Conservation (phyloP, 2,113 vertebrate genomes). For the Paramormyrops kingsleyae region DNA sequence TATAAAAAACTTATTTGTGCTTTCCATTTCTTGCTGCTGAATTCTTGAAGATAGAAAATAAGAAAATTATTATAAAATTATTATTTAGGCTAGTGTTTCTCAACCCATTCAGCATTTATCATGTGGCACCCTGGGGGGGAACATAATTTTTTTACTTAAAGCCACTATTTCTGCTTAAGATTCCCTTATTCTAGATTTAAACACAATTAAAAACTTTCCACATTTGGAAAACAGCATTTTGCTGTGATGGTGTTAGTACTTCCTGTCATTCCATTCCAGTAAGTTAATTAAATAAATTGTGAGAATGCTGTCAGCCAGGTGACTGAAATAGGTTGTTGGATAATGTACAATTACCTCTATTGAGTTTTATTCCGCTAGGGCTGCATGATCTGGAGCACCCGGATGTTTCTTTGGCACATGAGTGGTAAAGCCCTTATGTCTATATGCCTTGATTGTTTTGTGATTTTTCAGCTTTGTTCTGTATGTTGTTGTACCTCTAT, state of each 20-base stretch:
- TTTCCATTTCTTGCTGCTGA: background rate
- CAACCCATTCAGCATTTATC: background rate
- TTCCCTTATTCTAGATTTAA: no score
- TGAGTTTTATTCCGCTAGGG: slow-evolving; percentile 52
- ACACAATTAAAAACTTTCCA: background rate
- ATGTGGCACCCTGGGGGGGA: background rate
- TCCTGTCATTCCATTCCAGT: background rate
- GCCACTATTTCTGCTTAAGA: no score
- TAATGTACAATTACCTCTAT: slow-evolving; percentile 28
- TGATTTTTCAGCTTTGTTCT: slow-evolving; percentile 42
- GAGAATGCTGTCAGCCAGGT: background rate
- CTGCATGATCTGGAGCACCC: slow-evolving; percentile 95
- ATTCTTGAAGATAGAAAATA: background rate
- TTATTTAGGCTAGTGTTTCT: background rate
- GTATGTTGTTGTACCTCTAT: slow-evolving; percentile 38
- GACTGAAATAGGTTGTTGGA: background rate
- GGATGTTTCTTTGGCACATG: slow-evolving; percentile 91
- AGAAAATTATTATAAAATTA: background rate
- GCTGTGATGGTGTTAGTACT: background rate
- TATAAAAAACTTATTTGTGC: background rate
- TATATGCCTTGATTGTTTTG: slow-evolving; percentile 12
- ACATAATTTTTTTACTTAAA: no score
- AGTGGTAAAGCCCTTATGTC: slow-evolving; percentile 76
- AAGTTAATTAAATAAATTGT: background rate
- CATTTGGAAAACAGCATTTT: background rate